Conservation (phyloP, 2,113 vertebrate species). For the Periophthalmodon schlosseri region DNA sequence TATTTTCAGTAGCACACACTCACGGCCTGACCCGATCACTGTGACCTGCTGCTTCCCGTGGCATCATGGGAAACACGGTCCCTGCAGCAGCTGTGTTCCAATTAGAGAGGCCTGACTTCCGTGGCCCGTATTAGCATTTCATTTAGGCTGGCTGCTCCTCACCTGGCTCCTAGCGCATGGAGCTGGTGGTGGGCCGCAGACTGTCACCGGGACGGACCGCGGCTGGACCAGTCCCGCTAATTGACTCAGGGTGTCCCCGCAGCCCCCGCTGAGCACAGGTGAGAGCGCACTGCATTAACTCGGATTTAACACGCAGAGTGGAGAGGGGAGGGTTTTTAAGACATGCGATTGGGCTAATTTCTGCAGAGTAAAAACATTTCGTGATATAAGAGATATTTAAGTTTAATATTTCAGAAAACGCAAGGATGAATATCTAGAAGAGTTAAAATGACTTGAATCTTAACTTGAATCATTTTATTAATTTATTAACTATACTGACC, state of each 20-base stretch:
- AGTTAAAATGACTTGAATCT: background rate
- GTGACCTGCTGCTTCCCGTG: constrained; percentile 62
- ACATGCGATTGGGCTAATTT: background rate
- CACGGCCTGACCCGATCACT: constrained; percentile 60
- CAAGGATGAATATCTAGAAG: background rate
- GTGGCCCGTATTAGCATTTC: constrained; percentile 84
- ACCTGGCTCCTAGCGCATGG: constrained; percentile 52
- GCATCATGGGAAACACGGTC: constrained; percentile 68
- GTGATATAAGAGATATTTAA: background rate
- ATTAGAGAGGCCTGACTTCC: constrained; percentile 82
- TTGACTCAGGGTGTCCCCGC: constrained; percentile 71
- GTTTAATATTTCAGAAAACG: background rate
- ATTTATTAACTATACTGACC: too few relatives aligned
- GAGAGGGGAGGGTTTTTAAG: constrained; percentile 34
- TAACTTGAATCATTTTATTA: too few relatives aligned
- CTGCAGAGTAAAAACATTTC: background rate
- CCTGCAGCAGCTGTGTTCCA: constrained; percentile 84
- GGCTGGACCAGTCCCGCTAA: constrained; percentile 68
- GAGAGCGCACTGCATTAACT: constrained; percentile 56
- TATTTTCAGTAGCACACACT: constrained; percentile 62
- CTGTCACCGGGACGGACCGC: constrained; percentile 49
- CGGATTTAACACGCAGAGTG: constrained; percentile 49
- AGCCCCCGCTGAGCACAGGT: constrained; percentile 52
- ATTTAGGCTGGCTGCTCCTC: constrained; percentile 76
- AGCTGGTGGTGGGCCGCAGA: constrained; percentile 57